phyloP scores from a whole-genome alignment of 1,140 invertebrate species.

The Leptinotarsa defecta region DNA sequence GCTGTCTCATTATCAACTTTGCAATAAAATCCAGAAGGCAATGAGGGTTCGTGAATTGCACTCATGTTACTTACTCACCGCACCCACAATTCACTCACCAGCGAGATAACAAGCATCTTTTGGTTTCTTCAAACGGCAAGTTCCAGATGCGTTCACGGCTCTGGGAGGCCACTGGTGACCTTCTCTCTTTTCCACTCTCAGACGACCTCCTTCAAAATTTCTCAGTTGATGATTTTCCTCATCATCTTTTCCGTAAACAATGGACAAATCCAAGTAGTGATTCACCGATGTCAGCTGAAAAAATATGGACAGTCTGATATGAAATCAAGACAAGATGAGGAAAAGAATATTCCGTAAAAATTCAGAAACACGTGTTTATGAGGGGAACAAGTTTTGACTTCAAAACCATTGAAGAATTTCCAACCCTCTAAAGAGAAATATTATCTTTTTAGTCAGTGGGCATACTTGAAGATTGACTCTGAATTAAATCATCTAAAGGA shows the following conservation, averaged over 20 bases:
- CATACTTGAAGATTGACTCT: too few species aligned
- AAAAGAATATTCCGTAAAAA: too few species aligned
- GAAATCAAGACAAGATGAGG: not conserved
- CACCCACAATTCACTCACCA: conserved; percentile 56
- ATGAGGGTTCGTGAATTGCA: too few species aligned
- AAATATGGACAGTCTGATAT: not conserved
- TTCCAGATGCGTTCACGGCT: conserved; percentile 66
- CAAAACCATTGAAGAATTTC: too few species aligned
- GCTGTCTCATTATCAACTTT: too few species aligned
- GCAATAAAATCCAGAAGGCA: too few species aligned
- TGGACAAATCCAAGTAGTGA: conserved; percentile 81
- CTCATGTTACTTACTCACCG: too few species aligned
- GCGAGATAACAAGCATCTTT: conserved; percentile 72
- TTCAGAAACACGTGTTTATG: too few species aligned
- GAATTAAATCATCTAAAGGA: too few species aligned
- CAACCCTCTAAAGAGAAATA: too few species aligned
- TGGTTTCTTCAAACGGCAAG: conserved; percentile 62
- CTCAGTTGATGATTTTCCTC: conserved; percentile 67
- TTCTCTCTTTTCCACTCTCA: conserved; percentile 65
- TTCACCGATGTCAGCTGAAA: conserved; percentile 77
- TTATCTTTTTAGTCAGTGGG: too few species aligned
- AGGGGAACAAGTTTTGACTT: too few species aligned
- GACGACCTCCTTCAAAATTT: conserved; percentile 67
- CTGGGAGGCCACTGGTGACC: conserved; percentile 72
- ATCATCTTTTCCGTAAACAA: conserved; percentile 80